phyloP scores from a whole-genome alignment of 2,888 invertebrate genomes.

The Noctua pronuba region DNA sequence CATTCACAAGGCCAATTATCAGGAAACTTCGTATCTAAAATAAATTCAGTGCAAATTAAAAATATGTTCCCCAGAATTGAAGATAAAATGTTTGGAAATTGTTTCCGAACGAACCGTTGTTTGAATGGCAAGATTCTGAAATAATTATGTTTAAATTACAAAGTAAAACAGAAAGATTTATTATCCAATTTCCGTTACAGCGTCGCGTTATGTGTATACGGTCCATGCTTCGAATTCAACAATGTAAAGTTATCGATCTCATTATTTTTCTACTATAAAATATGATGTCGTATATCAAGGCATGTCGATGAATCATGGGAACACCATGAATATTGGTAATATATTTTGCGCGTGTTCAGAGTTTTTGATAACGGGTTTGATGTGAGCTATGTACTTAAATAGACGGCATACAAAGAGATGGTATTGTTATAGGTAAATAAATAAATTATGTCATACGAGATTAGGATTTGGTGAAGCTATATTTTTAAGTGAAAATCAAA shows the following conservation, averaged over 20 bases:
- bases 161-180: conserved; percentile 76
- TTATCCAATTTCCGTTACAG: conserved; percentile 73
- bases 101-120: conserved; percentile 68
- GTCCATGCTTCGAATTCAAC: conserved; percentile 60
- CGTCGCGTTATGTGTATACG: conserved; percentile 62
- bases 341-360: conserved; percentile 50
- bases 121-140: conserved; percentile 65
- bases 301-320: conserved; percentile 56
- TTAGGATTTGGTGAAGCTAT: neutral
- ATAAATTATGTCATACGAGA: neutral
- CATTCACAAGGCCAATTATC: conserved; percentile 78
- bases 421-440: neutral
- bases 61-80: conserved; percentile 22
- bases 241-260: conserved; percentile 70
- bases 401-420: neutral
- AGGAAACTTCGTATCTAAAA: conserved; percentile 67
- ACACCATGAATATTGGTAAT: conserved; percentile 63
- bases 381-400: neutral
- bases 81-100: conserved; percentile 61
- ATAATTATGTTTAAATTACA: conserved; percentile 74
- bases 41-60: conserved; percentile 56
- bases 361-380: conserved; percentile 41
- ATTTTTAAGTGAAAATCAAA: neutral
- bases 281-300: conserved; percentile 63
- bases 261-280: conserved; percentile 72